Conservation (phyloP, 2,797 vertebrate genomes). For the Martes flavigula region DNA sequence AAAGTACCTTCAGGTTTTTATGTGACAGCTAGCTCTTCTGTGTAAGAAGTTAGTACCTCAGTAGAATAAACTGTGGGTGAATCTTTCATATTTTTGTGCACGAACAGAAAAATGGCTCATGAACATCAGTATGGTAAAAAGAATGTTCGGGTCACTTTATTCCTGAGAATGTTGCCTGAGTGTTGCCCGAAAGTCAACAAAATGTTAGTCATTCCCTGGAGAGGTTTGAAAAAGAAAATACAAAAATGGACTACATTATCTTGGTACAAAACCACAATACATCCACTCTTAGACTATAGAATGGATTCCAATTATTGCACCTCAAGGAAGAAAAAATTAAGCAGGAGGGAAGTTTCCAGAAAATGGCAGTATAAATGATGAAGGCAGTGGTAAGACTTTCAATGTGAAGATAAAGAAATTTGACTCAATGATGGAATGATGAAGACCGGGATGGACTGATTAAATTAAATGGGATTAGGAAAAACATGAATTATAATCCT, state of each 20-base stretch:
- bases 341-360: neutral
- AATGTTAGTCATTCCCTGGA: conserved; percentile 1
- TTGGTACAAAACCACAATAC: neutral
- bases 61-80: neutral
- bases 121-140: neutral
- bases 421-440: neutral
- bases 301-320: neutral
- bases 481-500: conserved; percentile 33
- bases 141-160: neutral
- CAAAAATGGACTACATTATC: neutral
- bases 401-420: conserved; percentile 34
- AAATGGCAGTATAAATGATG: conserved; percentile 6
- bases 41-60: neutral
- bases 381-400: neutral
- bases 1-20: neutral
- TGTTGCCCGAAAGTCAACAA: conserved; percentile 29
- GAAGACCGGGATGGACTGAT: conserved; percentile 15
- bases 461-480: conserved; percentile 19
- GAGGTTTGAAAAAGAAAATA: conserved; percentile 6
- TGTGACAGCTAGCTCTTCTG: conserved; percentile 5
- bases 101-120: conserved; percentile 39
- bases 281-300: neutral
- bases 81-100: neutral
- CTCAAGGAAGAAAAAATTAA: conserved; percentile 27
- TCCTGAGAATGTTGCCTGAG: neutral